A percentile compares a stretch with the other conserved stretches of the same genome.
Conservation (phyloP, 2,888 invertebrate genomes). For the Leptodirus hochenwartii region DNA sequence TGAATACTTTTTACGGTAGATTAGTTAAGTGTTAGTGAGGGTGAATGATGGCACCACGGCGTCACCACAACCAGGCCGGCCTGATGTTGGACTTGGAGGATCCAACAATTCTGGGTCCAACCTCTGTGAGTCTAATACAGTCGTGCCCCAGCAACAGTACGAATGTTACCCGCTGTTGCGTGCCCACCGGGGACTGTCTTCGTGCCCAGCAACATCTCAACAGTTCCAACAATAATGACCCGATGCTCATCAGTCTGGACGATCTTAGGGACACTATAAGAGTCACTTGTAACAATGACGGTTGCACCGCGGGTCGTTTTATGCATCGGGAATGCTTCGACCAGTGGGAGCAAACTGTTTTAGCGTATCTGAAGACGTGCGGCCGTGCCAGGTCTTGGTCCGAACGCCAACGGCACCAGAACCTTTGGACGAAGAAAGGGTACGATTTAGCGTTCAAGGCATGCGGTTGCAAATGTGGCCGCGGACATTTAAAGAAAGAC, state of each 20-base stretch:
- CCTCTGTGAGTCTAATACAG: slow-evolving; percentile 8
- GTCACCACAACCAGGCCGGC: slow-evolving; percentile 30
- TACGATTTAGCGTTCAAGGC: slow-evolving; percentile 92
- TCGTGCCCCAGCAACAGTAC: slow-evolving; percentile 16
- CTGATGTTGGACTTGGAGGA: no score
- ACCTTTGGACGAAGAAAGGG: slow-evolving; percentile 95
- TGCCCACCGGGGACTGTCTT: slow-evolving; percentile 64
- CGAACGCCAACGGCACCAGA: slow-evolving; percentile 83
- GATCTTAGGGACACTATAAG: slow-evolving; percentile 66
- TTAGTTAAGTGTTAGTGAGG: background rate
- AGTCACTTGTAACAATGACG: slow-evolving; percentile 89
- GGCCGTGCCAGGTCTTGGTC: slow-evolving; percentile 90
- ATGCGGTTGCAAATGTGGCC: slow-evolving; percentile 83
- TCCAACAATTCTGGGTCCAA: slow-evolving; percentile 9
- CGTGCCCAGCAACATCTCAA: slow-evolving; percentile 42
- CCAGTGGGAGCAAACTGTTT: slow-evolving; percentile 78
- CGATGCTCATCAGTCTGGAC: slow-evolving; percentile 40
- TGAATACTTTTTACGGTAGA: no score
- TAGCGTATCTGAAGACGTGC: slow-evolving; percentile 77
- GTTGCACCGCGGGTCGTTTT: slow-evolving; percentile 71
- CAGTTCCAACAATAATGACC: slow-evolving; percentile 27
- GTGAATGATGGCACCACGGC: slow-evolving; percentile 31
- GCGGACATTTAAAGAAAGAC: slow-evolving; percentile 88
- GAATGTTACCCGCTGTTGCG: slow-evolving; percentile 54
- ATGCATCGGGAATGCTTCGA: slow-evolving; percentile 96